phyloP scores from a whole-genome alignment of 2,797 vertebrate species.

The Cephalopachus bancanus region DNA sequence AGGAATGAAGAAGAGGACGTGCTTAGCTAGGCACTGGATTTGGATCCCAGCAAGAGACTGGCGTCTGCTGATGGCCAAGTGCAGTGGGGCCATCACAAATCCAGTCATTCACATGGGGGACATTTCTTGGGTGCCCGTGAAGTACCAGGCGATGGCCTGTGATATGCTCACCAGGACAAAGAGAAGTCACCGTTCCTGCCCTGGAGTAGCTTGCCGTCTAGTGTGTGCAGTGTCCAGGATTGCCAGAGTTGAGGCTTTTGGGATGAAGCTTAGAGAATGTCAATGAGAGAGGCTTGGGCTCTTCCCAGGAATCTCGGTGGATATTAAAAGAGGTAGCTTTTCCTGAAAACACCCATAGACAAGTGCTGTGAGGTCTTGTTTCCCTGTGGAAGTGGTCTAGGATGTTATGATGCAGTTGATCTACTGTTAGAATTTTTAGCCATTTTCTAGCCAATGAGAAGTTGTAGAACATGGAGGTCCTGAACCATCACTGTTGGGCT shows the following conservation, averaged over 20 bases:
- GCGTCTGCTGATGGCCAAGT: background rate
- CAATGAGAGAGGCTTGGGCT: background rate
- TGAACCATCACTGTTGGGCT: fast-evolving
- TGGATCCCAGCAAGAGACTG: background rate
- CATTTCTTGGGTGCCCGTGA: background rate
- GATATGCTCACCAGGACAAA: background rate
- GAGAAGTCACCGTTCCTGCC: background rate
- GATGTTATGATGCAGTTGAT: background rate
- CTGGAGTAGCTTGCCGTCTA: fast-evolving
- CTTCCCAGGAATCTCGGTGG: background rate
- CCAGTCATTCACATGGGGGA: fast-evolving
- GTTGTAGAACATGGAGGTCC: background rate
- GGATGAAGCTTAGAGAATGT: background rate
- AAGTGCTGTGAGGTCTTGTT: background rate
- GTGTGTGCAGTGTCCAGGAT: background rate
- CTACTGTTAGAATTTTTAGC: background rate
- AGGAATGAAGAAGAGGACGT: fast-evolving
- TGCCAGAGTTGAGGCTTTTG: background rate
- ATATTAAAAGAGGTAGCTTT: background rate
- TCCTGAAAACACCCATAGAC: background rate
- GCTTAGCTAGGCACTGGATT: background rate
- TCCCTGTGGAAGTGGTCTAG: background rate
- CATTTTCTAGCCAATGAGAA: background rate
- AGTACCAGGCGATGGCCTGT: background rate
- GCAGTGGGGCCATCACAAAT: fast-evolving